These are phyloP conservation scores for Chromoteleia sp. DNA, from an alignment of 2,888 invertebrate species.

Conservation along the genomic window DNA sequence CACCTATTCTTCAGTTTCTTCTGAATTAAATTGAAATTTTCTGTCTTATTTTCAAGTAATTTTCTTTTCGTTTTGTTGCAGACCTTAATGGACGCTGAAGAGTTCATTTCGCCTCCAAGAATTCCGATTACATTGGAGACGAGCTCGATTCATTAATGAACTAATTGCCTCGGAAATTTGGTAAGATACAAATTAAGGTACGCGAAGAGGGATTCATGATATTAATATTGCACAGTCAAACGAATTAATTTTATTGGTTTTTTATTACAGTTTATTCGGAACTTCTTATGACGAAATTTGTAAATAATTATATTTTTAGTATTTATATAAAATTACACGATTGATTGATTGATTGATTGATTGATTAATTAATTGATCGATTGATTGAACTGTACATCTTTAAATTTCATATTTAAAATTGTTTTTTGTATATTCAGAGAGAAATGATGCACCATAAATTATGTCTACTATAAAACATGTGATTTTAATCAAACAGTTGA, in stretches of 20 bases:
- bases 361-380: too few relatives aligned
- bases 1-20: conserved; percentile 8
- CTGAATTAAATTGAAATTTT: conserved; percentile 39
- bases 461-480: too few relatives aligned
- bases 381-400: too few relatives aligned
- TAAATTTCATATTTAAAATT: too few relatives aligned
- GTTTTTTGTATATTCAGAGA: too few relatives aligned
- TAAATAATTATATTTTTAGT: too few relatives aligned
- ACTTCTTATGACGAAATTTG: too few relatives aligned
- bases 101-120: conserved; percentile 59
- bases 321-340: too few relatives aligned
- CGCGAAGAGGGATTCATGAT: conserved; percentile 22
- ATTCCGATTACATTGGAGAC: conserved; percentile 55
- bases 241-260: conserved; percentile 10
- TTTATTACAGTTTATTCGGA: neutral
- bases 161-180: conserved; percentile 55
- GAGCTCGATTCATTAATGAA: conserved; percentile 56
- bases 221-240: conserved; percentile 36
- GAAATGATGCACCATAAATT: too few relatives aligned
- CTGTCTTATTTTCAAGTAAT: conserved; percentile 33
- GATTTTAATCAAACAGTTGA: too few relatives aligned
- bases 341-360: too few relatives aligned
- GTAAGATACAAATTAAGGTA: conserved; percentile 35
- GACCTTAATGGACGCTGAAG: conserved; percentile 25
- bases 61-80: conserved; percentile 43